phyloP scores from a whole-genome alignment of 1,140 invertebrate genomes.

The Temnothorax curvispinosus region DNA sequence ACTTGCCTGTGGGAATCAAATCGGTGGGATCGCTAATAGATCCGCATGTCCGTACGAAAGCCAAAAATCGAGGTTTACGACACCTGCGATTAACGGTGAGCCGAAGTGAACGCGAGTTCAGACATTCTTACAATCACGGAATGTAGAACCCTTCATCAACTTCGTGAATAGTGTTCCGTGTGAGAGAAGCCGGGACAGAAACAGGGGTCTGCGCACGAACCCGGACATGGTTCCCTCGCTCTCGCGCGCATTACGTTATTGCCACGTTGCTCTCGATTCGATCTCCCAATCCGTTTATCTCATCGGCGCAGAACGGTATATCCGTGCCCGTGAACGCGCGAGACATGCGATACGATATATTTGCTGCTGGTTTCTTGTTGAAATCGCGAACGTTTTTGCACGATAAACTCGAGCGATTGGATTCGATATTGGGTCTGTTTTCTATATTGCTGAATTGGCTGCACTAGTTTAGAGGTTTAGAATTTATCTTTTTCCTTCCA shows the following conservation, averaged over 20 bases:
- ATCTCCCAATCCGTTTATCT: conserved; percentile 65
- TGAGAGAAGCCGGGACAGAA: conserved; percentile 51
- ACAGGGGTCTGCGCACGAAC: conserved; percentile 70
- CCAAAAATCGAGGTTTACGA: conserved; percentile 20
- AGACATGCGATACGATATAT: conserved; percentile 7
- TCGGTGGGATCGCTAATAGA: not conserved
- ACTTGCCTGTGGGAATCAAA: not conserved
- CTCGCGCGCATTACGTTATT: conserved; percentile 65
- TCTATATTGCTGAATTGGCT: too few relatives aligned
- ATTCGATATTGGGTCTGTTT: not conserved
- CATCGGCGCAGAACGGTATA: conserved; percentile 65
- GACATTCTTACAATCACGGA: not conserved
- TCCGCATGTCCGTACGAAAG: not conserved
- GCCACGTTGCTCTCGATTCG: conserved; percentile 44
- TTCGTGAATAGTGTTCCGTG: conserved; percentile 64
- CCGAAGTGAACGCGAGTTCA: not conserved
- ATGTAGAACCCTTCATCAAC: conserved; percentile 45
- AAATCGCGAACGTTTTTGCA: not conserved
- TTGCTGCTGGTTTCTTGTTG: too few relatives aligned
- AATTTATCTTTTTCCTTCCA: too few relatives aligned
- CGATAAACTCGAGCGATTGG: not conserved
- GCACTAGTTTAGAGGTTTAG: too few relatives aligned
- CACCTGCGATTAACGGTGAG: not conserved
- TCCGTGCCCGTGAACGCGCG: conserved; percentile 67
- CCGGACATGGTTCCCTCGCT: conserved; percentile 69